phyloP scores from a whole-genome alignment of 2,888 invertebrate species.

The Watsonalla binaria region DNA sequence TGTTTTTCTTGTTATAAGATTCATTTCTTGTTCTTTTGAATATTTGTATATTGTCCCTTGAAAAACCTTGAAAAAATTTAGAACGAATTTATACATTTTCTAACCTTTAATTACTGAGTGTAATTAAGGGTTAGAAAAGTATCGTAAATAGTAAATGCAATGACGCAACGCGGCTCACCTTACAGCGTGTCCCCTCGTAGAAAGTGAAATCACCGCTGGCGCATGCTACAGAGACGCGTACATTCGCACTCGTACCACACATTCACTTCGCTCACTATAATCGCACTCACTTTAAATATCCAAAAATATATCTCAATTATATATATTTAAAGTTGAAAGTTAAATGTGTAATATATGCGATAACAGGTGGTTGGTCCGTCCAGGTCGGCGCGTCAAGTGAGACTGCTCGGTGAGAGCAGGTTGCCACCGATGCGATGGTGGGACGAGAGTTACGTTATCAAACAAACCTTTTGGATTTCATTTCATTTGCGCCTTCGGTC shows the following conservation, averaged over 20 bases:
- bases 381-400: conserved; percentile 47
- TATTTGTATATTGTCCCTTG: too few species aligned
- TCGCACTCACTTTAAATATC: conserved; percentile 5
- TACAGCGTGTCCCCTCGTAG: conserved; percentile 59
- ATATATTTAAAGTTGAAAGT: not conserved
- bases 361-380: conserved; percentile 20
- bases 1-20: too few species aligned
- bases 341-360: not conserved
- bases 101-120: too few species aligned
- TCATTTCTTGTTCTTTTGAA: too few species aligned
- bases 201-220: conserved; percentile 65
- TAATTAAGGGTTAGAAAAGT: not conserved
- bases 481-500: not conserved
- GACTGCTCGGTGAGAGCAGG: conserved; percentile 41
- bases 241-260: conserved; percentile 52
- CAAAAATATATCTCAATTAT: not conserved
- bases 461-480: not conserved
- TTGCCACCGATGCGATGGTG: conserved; percentile 26
- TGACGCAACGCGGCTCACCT: conserved; percentile 48
- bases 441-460: not conserved
- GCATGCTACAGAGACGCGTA: conserved; percentile 46
- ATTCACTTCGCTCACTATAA: conserved; percentile 39
- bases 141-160: not conserved
- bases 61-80: too few species aligned
- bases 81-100: too few species aligned